Evolutionary conservation across 2,113 vertebrate species (phyloP).

Genomic region (Cephalopterus ornatus): DNA sequence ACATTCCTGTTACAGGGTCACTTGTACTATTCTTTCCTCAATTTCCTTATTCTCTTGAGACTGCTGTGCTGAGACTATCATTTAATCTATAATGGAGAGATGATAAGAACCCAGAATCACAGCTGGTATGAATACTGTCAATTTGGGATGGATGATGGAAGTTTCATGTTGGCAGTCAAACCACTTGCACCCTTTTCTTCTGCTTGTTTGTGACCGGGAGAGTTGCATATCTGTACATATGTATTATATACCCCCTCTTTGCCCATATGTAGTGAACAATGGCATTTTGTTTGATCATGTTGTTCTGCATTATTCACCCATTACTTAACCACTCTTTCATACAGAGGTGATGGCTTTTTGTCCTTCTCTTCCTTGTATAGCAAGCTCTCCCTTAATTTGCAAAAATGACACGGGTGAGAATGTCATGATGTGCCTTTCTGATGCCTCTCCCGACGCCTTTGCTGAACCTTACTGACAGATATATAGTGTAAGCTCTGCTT

Average conservation of each 20-base stretch:
- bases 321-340: not conserved
- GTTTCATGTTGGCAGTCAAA: not conserved
- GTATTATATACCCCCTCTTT: not conserved
- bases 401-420: conserved; percentile 4
- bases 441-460: not conserved
- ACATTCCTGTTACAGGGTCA: not conserved
- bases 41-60: not conserved
- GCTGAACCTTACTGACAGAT: conserved; percentile 30
- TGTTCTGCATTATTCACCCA: not conserved
- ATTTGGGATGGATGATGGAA: not conserved
- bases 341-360: not conserved
- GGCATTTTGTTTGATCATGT: not conserved
- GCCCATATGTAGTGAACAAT: not conserved
- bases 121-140: not conserved
- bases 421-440: conserved; percentile 13
- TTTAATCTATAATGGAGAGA: not conserved
- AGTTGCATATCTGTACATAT: not conserved
- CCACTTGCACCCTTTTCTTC: not conserved
- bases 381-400: not conserved
- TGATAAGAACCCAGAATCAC: not conserved
- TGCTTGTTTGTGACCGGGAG: not conserved
- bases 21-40: not conserved
- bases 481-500: conserved; percentile 7
- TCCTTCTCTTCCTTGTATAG: not conserved
- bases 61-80: not conserved